phyloP scores from a whole-genome alignment of 1,140 invertebrate genomes.

The Pollicipes pollicipes region DNA sequence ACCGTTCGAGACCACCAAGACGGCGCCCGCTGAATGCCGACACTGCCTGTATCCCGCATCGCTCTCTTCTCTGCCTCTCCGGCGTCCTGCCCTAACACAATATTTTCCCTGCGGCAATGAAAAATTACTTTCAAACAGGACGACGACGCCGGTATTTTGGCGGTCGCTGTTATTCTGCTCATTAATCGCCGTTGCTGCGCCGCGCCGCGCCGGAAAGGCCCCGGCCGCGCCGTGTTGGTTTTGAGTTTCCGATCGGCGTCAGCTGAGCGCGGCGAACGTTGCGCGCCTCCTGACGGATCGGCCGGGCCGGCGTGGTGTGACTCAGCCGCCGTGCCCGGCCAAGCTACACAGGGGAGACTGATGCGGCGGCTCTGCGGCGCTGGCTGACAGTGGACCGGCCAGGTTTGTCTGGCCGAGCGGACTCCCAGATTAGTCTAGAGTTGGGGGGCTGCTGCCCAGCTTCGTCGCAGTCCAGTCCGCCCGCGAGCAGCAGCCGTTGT shows the following conservation, averaged over 20 bases:
- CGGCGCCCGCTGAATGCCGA: too few species aligned
- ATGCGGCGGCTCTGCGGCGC: neutral
- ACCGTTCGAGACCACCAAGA: neutral
- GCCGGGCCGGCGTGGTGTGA: neutral
- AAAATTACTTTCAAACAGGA: conserved; percentile 1
- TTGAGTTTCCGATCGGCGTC: neutral
- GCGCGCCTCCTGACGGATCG: neutral
- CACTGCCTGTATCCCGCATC: too few species aligned
- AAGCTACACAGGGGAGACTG: neutral
- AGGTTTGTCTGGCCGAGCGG: too few species aligned
- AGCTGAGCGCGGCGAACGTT: neutral
- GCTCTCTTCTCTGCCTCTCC: neutral
- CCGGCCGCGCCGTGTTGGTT: neutral
- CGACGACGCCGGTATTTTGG: neutral
- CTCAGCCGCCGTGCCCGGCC: neutral
- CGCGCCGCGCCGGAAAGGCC: neutral
- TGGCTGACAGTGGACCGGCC: neutral
- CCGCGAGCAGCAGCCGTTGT: too few species aligned
- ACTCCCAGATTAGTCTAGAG: too few species aligned
- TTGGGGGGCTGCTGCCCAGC: too few species aligned
- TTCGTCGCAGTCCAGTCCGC: too few species aligned
- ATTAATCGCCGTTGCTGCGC: neutral
- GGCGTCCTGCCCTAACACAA: neutral
- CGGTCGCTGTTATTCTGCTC: neutral
- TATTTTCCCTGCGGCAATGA: neutral